Conservation (phyloP, 2,888 invertebrate species). For the Chrysomela aeneicollis region DNA sequence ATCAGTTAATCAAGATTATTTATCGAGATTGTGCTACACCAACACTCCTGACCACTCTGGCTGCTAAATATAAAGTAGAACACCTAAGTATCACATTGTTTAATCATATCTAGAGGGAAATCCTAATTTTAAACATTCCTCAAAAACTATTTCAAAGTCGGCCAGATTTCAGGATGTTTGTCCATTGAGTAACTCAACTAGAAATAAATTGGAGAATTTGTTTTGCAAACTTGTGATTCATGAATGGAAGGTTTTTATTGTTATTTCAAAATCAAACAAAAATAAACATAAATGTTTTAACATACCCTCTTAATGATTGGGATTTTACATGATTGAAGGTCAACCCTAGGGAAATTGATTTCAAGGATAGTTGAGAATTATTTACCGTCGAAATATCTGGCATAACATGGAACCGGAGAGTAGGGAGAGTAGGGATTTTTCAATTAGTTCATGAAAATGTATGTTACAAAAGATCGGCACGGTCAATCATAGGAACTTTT, state of each 20-base stretch:
- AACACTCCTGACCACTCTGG: constrained; percentile 12
- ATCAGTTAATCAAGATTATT: constrained; percentile 3
- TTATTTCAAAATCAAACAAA: no score
- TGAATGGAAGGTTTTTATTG: constrained; percentile 10
- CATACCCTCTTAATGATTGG: no score
- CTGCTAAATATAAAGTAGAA: constrained; percentile 32
- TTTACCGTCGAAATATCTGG: no score
- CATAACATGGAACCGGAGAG: no score
- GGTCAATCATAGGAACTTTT: no score
- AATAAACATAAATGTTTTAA: no score
- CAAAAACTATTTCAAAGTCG: constrained; percentile 34
- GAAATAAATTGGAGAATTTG: constrained; percentile 20
- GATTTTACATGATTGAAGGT: no score
- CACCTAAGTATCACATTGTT: constrained; percentile 37
- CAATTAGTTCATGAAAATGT: no score
- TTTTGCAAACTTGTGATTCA: not conserved
- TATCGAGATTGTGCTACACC: constrained; percentile 5
- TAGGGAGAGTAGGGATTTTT: no score
- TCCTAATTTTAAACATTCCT: constrained; percentile 41
- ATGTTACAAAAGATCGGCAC: no score
- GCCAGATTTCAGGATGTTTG: constrained; percentile 37
- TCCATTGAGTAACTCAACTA: constrained; percentile 19
- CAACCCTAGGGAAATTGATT: no score
- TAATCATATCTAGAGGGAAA: constrained; percentile 34
- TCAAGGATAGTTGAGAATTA: no score